Evolutionary conservation across 2,113 vertebrate genomes (phyloP), one percentile per base, ranked within the genome.

Genomic region (Nannospalax galili): DNA sequence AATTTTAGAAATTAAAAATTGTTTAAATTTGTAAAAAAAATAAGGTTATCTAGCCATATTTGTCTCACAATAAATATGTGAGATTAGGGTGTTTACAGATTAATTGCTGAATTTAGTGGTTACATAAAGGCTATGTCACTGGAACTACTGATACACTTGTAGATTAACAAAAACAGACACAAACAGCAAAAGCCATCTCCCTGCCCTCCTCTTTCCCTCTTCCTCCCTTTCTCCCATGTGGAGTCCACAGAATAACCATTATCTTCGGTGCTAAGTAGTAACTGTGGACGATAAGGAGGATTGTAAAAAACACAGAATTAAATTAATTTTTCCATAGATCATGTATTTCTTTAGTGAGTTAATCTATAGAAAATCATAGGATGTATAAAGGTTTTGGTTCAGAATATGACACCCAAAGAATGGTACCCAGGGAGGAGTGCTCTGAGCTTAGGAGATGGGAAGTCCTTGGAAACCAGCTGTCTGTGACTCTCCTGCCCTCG

Each of bases 1-100:
- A n/a, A 84, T 45, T 22, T 16, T 67, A 67, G 12, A 69, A 30
- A 7, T 84, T 64, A 3, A 90, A 90, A 92, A 75, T 37, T 16
- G 17, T 62, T 90, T 90, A 90, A 84, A 84, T 84, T 48, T 91
- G 26, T 82, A 88, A 88, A 1, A 90, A 89, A 88, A 91, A 81
- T 81, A 81, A 75, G 94, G 81, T 40, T 69, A 88, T 81, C 74
- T 84, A 35, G 40, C 30, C 86, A 64, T 70, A 79, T 73, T 62
- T n/a, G n/a, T n/a, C n/a, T n/a, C 77, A 22, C 72, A 15, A 90
- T 52, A 77, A 85, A 85, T 40, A 75, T 77, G 8, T 90, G 24
- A 78, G 84, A 77, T 52, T 24, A 81, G 48, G 45, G 67, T 90
- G 42, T 70, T 86, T 78, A 88, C 37, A 93, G 86, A 89, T 88